phyloP scores from a whole-genome alignment of 2,888 invertebrate species.

The Altica lythri region DNA sequence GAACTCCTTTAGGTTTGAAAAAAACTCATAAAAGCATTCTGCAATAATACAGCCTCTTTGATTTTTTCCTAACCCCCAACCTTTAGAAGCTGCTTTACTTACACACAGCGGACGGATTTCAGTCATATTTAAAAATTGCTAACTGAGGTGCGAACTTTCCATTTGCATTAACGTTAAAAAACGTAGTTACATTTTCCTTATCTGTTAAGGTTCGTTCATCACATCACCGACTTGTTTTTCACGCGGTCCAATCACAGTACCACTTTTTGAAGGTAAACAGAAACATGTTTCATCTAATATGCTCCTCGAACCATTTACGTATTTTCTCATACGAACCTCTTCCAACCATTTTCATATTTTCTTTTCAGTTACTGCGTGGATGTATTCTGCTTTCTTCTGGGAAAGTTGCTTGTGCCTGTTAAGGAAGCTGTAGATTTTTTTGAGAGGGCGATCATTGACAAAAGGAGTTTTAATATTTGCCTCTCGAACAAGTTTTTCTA shows the following conservation, averaged over 20 bases:
- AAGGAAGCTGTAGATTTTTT: conserved; percentile 16
- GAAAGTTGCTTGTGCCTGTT: conserved; percentile 11
- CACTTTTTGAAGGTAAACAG: conserved; percentile 15
- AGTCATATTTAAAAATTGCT: conserved; percentile 11
- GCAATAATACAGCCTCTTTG: conserved; percentile 2
- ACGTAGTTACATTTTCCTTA: conserved; percentile 13
- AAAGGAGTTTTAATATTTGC: conserved; percentile 26
- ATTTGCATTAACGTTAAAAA: conserved; percentile 10
- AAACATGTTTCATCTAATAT: conserved; percentile 14
- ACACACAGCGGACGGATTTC: conserved; percentile 4
- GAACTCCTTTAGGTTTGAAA: conserved; percentile 3
- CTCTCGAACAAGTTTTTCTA: conserved; percentile 27
- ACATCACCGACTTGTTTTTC: conserved; percentile 19
- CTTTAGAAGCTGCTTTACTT: conserved; percentile 7
- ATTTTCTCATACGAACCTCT: conserved; percentile 1
- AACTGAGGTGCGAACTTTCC: conserved; percentile 5
- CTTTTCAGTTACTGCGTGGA: conserved; percentile 13
- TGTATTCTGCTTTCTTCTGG: conserved; percentile 17
- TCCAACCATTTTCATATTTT: conserved; percentile 18
- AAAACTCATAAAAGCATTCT: conserved; percentile 7
- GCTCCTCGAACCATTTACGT: conserved; percentile 9
- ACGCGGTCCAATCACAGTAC: conserved; percentile 11
- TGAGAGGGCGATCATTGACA: conserved; percentile 23
- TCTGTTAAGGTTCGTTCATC: conserved; percentile 14
- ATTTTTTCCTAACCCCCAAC: conserved; percentile 1